A percentile compares a stretch with the other conserved stretches of the same genome.
These are phyloP conservation scores for Psilopogon haemacephalus DNA, from an alignment of 2,113 vertebrate species.

Conservation along the genomic window DNA sequence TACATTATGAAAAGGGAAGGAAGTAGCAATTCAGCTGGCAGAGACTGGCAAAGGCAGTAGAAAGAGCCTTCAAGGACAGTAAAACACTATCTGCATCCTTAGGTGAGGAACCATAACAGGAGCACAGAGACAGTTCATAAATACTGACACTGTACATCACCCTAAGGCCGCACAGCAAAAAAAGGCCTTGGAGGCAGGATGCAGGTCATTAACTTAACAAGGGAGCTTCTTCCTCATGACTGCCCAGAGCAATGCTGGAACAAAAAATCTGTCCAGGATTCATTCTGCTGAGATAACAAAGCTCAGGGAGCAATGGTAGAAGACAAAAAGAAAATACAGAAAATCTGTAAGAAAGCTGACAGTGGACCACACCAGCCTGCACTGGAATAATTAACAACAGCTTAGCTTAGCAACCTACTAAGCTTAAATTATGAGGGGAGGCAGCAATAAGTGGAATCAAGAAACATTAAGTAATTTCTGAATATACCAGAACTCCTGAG, in stretches of 20 bases:
- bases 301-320: background rate
- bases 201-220: conserved; percentile 8
- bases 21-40: conserved; percentile 37
- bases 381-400: background rate
- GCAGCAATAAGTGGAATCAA: background rate
- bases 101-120: conserved; percentile 25
- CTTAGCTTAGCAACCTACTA: background rate
- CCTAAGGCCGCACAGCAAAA: background rate
- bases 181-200: background rate
- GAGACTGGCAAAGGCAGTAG: conserved; percentile 13
- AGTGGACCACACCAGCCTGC: background rate
- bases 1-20: conserved; percentile 13
- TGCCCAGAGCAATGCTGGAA: background rate
- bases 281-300: background rate
- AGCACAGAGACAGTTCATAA: background rate
- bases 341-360: background rate
- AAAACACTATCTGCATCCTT: background rate
- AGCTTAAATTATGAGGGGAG: background rate
- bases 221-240: background rate
- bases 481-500: background rate
- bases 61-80: conserved; percentile 26
- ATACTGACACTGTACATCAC: background rate
- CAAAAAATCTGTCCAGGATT: background rate
- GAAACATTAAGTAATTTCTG: background rate
- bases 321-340: background rate